Conservation (phyloP, 2,113 vertebrate genomes). For the Charina bottae region DNA sequence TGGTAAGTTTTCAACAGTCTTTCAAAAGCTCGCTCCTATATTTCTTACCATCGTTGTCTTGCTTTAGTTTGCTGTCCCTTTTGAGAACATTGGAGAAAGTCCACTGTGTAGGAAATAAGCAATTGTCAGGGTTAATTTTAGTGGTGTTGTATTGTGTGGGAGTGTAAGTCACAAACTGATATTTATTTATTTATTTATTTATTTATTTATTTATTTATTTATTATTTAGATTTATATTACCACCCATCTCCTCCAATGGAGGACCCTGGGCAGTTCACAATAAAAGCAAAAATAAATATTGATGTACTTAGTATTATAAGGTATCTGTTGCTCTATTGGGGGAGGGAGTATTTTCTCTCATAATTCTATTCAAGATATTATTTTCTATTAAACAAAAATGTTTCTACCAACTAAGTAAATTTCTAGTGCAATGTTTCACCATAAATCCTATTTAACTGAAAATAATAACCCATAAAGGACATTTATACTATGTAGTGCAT, state of each 20-base stretch:
- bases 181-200: too few relatives aligned
- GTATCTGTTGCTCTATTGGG: neutral
- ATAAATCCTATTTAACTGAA: neutral
- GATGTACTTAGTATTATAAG: neutral
- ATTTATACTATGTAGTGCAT: neutral
- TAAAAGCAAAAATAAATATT: too few relatives aligned
- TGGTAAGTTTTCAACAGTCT: neutral
- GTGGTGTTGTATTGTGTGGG: neutral
- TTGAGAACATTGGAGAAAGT: neutral
- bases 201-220: too few relatives aligned
- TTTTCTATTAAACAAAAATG: neutral
- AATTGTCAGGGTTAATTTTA: neutral
- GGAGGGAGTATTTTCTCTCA: neutral
- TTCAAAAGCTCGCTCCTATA: neutral
- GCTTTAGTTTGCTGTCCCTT: neutral
- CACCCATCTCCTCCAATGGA: too few relatives aligned
- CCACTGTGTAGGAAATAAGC: neutral
- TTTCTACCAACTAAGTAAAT: neutral
- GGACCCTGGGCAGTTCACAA: too few relatives aligned
- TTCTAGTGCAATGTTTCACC: neutral
- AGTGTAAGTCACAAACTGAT: neutral
- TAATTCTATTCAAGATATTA: neutral
- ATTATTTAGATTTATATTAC: too few relatives aligned
- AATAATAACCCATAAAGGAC: neutral
- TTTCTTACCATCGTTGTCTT: neutral